Evolutionary conservation across 2,113 vertebrate genomes (phyloP).

Genomic region (Noctilio leporinus): DNA sequence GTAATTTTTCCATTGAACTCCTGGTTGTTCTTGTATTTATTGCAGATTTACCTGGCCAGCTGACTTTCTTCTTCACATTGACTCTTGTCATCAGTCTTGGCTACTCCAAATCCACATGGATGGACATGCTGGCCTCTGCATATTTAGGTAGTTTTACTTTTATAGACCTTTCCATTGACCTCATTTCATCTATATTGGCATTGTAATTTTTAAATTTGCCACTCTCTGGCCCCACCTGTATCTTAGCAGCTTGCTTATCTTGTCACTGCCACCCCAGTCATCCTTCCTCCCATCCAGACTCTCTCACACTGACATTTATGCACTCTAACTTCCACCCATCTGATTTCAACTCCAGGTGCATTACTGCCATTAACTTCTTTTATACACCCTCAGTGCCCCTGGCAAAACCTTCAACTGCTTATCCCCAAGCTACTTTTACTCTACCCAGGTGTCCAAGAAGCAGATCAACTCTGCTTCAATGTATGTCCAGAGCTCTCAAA

Average conservation of each 20-base stretch:
- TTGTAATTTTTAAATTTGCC: background rate
- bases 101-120: background rate
- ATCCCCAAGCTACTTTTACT: accelerated
- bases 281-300: background rate
- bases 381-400: background rate
- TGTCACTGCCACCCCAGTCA: no score
- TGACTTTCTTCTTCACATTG: background rate
- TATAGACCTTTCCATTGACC: background rate
- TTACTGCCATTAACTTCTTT: background rate
- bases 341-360: background rate
- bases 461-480: background rate
- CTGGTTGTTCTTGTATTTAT: background rate
- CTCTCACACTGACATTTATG: background rate
- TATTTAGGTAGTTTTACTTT: background rate
- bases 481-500: background rate
- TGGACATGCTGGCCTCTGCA: background rate
- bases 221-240: no score
- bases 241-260: background rate
- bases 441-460: background rate
- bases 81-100: background rate
- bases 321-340: background rate
- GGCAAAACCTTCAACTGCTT: background rate
- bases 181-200: background rate
- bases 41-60: background rate
- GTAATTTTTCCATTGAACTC: background rate